Percentiles rank a stretch among this genome's conserved stretches.
Conservation (phyloP, 2,113 vertebrate genomes). For the Callopanchax toddi region DNA sequence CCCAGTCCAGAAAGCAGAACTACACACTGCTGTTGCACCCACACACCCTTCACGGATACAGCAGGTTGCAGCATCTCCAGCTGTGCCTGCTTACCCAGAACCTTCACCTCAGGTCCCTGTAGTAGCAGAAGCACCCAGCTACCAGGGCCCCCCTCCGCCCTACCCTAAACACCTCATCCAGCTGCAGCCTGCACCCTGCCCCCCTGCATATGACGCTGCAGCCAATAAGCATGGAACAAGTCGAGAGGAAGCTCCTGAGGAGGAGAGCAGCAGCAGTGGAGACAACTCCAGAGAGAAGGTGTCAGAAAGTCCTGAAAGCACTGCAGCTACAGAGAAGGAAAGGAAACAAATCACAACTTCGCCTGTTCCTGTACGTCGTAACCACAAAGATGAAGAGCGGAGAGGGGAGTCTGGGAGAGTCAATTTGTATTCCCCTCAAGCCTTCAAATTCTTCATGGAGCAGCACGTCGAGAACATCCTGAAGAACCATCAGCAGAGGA, state of each 20-base stretch:
- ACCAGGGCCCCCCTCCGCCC: conserved; percentile 87
- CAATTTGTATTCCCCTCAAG: conserved; percentile 93
- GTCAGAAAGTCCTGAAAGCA: conserved; percentile 52
- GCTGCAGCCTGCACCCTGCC: conserved; percentile 78
- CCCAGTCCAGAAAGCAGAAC: conserved; percentile 92
- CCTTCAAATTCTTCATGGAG: conserved; percentile 99
- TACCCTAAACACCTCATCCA: conserved; percentile 94
- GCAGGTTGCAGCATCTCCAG: conserved; percentile 54
- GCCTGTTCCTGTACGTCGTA: conserved; percentile 90
- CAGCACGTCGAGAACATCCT: conserved; percentile 98
- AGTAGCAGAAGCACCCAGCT: conserved; percentile 73
- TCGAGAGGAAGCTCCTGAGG: conserved; percentile 60
- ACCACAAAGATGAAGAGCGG: conserved; percentile 89
- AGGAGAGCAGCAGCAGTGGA: conserved; percentile 77
- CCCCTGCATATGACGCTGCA: conserved; percentile 60
- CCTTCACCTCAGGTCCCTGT: conserved; percentile 34
- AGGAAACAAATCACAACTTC: conserved; percentile 98
- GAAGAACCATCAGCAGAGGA: conserved; percentile 94
- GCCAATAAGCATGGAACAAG: conserved; percentile 45
- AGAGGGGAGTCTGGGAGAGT: conserved; percentile 89
- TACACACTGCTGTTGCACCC: conserved; percentile 95
- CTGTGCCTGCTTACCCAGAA: conserved; percentile 71
- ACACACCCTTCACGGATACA: conserved; percentile 93
- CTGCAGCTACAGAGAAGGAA: conserved; percentile 84
- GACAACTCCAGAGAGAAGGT: conserved; percentile 71